phyloP scores from a whole-genome alignment of 2,888 invertebrate species.

The Noctua janthina region DNA sequence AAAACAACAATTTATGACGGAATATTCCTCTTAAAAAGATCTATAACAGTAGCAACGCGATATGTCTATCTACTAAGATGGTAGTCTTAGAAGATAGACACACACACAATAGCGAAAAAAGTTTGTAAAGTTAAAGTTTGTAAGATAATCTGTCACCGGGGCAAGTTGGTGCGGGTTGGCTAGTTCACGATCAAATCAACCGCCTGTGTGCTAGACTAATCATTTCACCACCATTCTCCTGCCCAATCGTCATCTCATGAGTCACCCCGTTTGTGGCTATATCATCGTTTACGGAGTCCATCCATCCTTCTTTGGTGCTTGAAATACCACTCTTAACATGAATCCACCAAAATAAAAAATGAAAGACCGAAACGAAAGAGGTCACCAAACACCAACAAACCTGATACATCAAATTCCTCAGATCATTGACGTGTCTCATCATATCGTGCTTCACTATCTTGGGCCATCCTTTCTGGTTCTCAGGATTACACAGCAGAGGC shows the following conservation, averaged over 20 bases:
- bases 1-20: no score
- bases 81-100: no score
- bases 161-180: no score
- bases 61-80: no score
- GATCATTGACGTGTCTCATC: constrained; percentile 92
- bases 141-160: not conserved
- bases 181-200: no score
- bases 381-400: constrained; percentile 74
- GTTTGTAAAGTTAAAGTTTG: not conserved
- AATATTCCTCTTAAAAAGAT: no score
- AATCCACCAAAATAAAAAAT: not conserved
- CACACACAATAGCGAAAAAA: not conserved
- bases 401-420: constrained; percentile 93
- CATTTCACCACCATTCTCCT: no score
- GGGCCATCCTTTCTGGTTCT: constrained; percentile 94
- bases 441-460: constrained; percentile 93
- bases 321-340: not conserved
- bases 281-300: no score
- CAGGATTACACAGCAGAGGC: constrained; percentile 93
- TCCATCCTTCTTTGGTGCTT: not conserved
- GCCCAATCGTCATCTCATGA: not conserved
- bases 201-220: no score
- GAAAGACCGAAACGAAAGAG: not conserved
- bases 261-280: no score
- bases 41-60: no score